Evolutionary conservation across 2,888 invertebrate species (phyloP).

Genomic region (Heteromyza rotundicornis): DNA sequence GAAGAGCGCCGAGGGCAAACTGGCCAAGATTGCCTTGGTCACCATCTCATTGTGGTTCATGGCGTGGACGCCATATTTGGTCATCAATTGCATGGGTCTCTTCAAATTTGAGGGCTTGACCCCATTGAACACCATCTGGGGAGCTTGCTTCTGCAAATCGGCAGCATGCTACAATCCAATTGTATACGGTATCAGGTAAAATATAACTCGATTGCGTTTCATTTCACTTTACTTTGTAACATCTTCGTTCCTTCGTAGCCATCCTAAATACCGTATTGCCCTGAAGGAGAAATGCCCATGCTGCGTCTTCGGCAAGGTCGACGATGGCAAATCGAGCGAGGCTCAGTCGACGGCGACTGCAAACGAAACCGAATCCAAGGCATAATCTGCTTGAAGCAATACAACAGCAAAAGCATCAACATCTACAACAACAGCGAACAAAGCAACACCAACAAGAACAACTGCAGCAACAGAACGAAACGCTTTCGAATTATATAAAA

Average conservation of each 20-base stretch:
- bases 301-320: conserved; percentile 59
- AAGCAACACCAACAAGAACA: conserved; percentile 48
- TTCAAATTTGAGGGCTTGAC: conserved; percentile 76
- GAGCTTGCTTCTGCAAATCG: conserved; percentile 90
- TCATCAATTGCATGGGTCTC: conserved; percentile 82
- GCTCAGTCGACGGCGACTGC: conserved; percentile 58
- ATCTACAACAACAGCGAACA: conserved; percentile 35
- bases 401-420: conserved; percentile 38
- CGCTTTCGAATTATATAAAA: conserved; percentile 49
- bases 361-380: conserved; percentile 57
- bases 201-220: conserved; percentile 50
- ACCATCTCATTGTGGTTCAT: conserved; percentile 90
- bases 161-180: conserved; percentile 91
- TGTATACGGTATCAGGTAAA: conserved; percentile 90
- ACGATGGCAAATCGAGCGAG: conserved; percentile 57
- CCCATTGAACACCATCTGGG: conserved; percentile 86
- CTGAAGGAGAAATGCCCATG: conserved; percentile 70
- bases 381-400: conserved; percentile 42
- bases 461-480: conserved; percentile 56
- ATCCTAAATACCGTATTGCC: conserved; percentile 69
- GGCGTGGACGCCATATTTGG: conserved; percentile 90
- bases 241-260: too few relatives aligned
- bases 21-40: conserved; percentile 89
- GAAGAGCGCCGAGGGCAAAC: conserved; percentile 84
- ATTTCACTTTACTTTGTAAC: background rate